phyloP scores from a whole-genome alignment of 2,797 vertebrate species.

The Moxostoma hubbsi region DNA sequence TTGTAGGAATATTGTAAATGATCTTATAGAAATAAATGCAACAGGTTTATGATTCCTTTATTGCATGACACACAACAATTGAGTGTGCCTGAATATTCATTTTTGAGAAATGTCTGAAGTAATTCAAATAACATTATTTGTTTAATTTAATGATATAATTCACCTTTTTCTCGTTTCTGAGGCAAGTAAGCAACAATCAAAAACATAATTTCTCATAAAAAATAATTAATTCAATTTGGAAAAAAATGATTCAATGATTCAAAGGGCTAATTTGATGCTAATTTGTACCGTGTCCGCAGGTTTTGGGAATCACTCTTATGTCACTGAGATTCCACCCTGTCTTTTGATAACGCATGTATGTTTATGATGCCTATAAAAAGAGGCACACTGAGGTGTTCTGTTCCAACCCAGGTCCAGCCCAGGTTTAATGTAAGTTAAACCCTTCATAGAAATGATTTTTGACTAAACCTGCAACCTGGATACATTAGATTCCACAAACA shows the following conservation, averaged over 20 bases:
- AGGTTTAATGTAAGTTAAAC: background rate
- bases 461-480: background rate
- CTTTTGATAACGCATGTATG: constrained; percentile 36
- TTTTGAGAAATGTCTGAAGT: too few species aligned
- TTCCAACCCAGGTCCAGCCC: background rate
- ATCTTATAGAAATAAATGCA: too few species aligned
- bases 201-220: background rate
- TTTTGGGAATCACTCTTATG: constrained; percentile 39
- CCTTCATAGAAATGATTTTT: background rate
- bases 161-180: too few species aligned
- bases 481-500: too few species aligned
- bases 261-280: background rate
- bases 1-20: too few species aligned
- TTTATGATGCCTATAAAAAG: constrained; percentile 54
- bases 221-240: background rate
- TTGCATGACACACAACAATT: background rate
- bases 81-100: too few species aligned
- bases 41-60: background rate
- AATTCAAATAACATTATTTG: background rate
- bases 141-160: background rate
- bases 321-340: constrained; percentile 38
- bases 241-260: background rate
- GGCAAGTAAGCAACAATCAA: background rate
- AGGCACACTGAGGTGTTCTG: constrained; percentile 1
- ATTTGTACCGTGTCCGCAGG: constrained; percentile 11